Evolutionary conservation across 2,113 vertebrate species (phyloP).

Genomic region (Gymnocephalus cernua): DNA sequence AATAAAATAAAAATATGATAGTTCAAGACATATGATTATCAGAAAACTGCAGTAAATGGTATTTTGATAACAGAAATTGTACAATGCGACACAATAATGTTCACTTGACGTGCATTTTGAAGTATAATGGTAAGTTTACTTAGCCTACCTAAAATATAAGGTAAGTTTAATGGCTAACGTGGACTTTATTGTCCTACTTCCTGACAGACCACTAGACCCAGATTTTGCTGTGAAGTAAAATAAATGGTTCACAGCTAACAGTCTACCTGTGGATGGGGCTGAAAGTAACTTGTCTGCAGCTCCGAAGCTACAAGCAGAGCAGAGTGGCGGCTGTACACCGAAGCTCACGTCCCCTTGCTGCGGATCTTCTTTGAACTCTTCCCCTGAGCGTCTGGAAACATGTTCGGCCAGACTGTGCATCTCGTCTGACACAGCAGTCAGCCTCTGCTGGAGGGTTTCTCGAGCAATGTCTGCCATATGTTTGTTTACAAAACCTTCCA

Average conservation of each 20-base stretch:
- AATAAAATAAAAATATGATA: too few species aligned
- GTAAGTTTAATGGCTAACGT: too few species aligned
- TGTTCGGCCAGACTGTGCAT: constrained; percentile 65
- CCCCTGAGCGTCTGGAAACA: constrained; percentile 44
- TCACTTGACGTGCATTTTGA: too few species aligned
- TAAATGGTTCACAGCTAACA: neutral
- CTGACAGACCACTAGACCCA: neutral
- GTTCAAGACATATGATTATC: too few species aligned
- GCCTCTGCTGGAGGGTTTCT: constrained; percentile 66
- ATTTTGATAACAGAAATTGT: neutral
- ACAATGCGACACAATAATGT: too few species aligned
- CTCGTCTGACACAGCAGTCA: constrained; percentile 62
- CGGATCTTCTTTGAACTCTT: constrained; percentile 23
- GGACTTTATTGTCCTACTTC: neutral
- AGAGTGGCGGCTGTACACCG: constrained; percentile 34
- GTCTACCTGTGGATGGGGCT: constrained; percentile 41
- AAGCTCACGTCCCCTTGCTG: constrained; percentile 44
- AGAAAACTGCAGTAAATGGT: neutral
- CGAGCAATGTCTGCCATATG: constrained; percentile 76
- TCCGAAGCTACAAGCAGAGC: constrained; percentile 36
- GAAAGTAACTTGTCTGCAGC: constrained; percentile 43
- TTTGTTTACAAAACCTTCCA: constrained; percentile 71
- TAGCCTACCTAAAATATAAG: too few species aligned
- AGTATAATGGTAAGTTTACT: too few species aligned
- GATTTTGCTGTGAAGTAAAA: too few species aligned